phyloP scores from a whole-genome alignment of 2,888 invertebrate genomes.

The Drosophila kambysellisi region DNA sequence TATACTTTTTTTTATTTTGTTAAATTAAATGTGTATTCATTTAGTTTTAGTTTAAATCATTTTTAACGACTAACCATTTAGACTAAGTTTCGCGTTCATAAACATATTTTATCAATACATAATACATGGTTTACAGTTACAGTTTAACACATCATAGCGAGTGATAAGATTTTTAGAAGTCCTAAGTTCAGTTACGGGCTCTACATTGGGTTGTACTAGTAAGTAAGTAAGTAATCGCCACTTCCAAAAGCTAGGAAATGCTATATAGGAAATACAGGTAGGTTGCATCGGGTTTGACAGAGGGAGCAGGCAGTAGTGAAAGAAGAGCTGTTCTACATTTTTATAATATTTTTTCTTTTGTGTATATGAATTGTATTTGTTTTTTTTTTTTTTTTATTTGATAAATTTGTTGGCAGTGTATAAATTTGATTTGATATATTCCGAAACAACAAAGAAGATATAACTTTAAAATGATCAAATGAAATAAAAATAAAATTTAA shows the following conservation, averaged over 20 bases:
- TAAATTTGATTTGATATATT: constrained; percentile 59
- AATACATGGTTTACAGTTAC: constrained; percentile 75
- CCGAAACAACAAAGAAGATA: constrained; percentile 5
- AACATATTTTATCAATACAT: constrained; percentile 70
- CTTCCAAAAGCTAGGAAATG: constrained; percentile 24
- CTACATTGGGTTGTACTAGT: constrained; percentile 47
- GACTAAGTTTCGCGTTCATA: constrained; percentile 66
- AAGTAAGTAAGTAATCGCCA: constrained; percentile 41
- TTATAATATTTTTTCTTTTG: constrained; percentile 17
- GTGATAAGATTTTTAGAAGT: constrained; percentile 41
- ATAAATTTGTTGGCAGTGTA: constrained; percentile 61
- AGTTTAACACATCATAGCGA: constrained; percentile 57
- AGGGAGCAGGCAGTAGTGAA: constrained; percentile 19
- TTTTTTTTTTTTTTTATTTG: constrained; percentile 11
- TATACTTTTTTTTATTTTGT: constrained; percentile 32
- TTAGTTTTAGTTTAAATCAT: constrained; percentile 61
- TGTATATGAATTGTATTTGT: constrained; percentile 9
- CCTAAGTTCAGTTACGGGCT: constrained; percentile 60
- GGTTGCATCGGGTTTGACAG: constrained; percentile 36
- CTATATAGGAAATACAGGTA: constrained; percentile 25
- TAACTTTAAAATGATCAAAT: not conserved
- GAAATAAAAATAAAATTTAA: not conserved
- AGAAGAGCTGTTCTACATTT: constrained; percentile 40
- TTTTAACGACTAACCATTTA: constrained; percentile 75
- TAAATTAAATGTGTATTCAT: constrained; percentile 57